phyloP scores from a whole-genome alignment of 2,113 vertebrate genomes.

The Heptranchias perlo region DNA sequence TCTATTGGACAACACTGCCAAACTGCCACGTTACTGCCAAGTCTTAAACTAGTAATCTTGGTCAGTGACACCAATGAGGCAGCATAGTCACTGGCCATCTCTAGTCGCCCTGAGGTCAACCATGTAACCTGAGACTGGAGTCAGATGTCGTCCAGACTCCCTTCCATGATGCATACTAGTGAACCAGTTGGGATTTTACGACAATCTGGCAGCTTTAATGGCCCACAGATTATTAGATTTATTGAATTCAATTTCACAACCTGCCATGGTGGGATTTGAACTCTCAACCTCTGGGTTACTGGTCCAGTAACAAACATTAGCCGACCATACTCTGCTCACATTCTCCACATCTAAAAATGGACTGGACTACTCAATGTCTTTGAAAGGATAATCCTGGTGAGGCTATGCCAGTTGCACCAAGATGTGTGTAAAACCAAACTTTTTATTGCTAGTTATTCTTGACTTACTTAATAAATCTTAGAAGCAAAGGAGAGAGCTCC shows the following conservation, averaged over 20 bases:
- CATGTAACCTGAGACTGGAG: neutral
- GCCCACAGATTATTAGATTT: neutral
- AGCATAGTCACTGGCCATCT: neutral
- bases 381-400: neutral
- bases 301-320: neutral
- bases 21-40: neutral
- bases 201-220: neutral
- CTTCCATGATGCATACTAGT: neutral
- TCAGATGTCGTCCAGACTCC: neutral
- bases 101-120: neutral
- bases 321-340: neutral
- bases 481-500: conserved; percentile 83
- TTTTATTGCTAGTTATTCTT: neutral
- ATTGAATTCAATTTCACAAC: neutral
- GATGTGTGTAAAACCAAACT: neutral
- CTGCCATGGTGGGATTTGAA: neutral
- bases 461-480: conserved; percentile 82
- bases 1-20: neutral
- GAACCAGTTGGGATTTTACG: neutral
- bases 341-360: neutral
- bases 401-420: neutral
- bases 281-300: neutral
- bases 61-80: neutral
- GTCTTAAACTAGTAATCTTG: neutral
- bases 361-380: neutral